Percentiles rank a stretch among this genome's conserved stretches.
These are phyloP conservation scores for Autographa pulchrina DNA, from an alignment of 2,888 invertebrate species.

Conservation along the genomic window DNA sequence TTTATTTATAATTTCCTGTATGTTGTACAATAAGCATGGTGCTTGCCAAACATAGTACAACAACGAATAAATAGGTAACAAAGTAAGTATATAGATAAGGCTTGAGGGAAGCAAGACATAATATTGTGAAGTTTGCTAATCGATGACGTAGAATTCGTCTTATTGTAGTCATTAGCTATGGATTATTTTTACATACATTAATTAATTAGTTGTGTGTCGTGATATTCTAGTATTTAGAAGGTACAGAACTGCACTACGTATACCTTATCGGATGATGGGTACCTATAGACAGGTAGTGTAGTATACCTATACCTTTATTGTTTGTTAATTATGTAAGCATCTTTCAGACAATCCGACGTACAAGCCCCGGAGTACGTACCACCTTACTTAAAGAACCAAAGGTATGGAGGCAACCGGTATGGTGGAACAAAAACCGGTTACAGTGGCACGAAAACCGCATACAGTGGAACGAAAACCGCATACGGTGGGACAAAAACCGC, in stretches of 20 bases:
- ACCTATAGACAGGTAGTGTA: neutral
- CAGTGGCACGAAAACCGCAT: conserved; percentile 63
- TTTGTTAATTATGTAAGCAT: conserved; percentile 12
- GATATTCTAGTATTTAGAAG: neutral
- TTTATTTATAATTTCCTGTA: no score
- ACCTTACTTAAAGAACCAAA: conserved; percentile 69
- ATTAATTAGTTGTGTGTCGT: neutral
- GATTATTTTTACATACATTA: neutral
- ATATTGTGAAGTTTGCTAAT: neutral
- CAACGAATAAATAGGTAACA: no score
- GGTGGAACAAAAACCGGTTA: conserved; percentile 65
- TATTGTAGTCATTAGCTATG: neutral
- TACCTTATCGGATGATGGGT: neutral
- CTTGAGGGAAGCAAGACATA: no score
- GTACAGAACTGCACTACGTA: no score
- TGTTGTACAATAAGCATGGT: no score
- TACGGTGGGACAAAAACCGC: conserved; percentile 59
- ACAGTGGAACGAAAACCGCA: conserved; percentile 59
- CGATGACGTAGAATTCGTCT: neutral
- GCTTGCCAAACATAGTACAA: no score
- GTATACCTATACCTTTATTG: neutral
- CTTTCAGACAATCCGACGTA: conserved; percentile 82
- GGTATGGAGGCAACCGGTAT: conserved; percentile 57
- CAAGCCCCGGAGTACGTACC: conserved; percentile 80
- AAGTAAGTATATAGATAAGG: no score